Conservation (phyloP, 1,140 invertebrate species). For the fruit fly (Drosophila melanogaster) region DNA sequence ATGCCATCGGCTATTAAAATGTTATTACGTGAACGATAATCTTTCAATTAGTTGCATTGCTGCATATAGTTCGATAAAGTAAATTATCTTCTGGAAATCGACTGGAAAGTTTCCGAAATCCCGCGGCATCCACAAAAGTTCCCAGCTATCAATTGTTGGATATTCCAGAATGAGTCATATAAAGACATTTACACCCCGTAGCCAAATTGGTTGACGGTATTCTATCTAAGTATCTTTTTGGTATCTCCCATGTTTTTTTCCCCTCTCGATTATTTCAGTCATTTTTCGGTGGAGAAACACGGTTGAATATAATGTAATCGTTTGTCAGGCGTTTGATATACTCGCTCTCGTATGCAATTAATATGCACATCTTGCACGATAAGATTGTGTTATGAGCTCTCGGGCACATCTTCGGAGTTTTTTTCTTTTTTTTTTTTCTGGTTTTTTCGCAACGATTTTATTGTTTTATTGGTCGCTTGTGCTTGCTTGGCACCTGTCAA, state of each 20-base stretch:
- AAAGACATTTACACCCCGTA: neutral
- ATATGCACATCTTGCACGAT: conserved; percentile 45
- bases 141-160: neutral
- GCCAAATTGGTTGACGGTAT: conserved; percentile 15
- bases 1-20: neutral
- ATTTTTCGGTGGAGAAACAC: conserved; percentile 4
- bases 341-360: conserved; percentile 25
- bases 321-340: conserved; percentile 14
- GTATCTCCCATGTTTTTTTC: conserved; percentile 20
- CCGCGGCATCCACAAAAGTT: conserved; percentile 1
- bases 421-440: neutral
- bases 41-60: too few relatives aligned
- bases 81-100: neutral
- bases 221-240: conserved; percentile 19
- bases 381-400: conserved; percentile 20
- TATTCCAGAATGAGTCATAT: conserved; percentile 15
- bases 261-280: neutral
- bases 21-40: neutral
- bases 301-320: conserved; percentile 28
- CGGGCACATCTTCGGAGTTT: neutral
- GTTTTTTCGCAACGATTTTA: conserved; percentile 1
- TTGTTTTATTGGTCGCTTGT: conserved; percentile 14
- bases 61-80: neutral
- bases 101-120: conserved; percentile 3
- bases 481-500: conserved; percentile 9